Percentiles rank a stretch among this genome's conserved stretches.
These are phyloP conservation scores for Eupeodes corollae DNA, from an alignment of 1,140 invertebrate species.

Conservation along the genomic window DNA sequence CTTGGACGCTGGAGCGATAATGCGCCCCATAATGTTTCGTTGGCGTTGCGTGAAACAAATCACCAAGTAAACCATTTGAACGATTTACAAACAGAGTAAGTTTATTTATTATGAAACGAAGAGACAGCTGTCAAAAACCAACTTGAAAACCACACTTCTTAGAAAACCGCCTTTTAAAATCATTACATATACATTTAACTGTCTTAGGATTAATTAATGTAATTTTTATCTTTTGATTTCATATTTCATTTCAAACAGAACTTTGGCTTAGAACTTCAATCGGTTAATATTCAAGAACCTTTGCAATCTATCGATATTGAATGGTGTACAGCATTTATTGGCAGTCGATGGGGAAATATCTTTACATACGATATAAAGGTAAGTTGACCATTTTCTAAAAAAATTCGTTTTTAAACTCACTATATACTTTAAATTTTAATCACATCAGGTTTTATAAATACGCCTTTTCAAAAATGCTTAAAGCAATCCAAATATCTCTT, in stretches of 20 bases:
- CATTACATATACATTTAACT: background rate
- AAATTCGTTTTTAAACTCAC: background rate
- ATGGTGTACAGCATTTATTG: slow-evolving; percentile 27
- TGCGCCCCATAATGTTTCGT: no score
- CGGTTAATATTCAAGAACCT: slow-evolving; percentile 28
- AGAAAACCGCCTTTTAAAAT: no score
- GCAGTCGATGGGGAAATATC: slow-evolving; percentile 29
- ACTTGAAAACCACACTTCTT: no score
- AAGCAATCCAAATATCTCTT: no score
- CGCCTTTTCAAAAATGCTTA: no score
- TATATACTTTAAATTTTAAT: background rate
- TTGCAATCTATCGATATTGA: slow-evolving; percentile 28
- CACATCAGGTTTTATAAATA: no score
- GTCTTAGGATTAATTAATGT: background rate
- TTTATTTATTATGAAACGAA: no score
- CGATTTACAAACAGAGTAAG: no score
- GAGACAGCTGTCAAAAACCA: no score
- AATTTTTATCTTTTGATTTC: background rate
- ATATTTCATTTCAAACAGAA: slow-evolving; percentile 14
- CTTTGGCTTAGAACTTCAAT: slow-evolving; percentile 19
- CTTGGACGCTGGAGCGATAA: no score
- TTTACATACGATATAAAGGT: slow-evolving; percentile 25
- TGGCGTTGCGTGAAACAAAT: no score
- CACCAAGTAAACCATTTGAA: no score
- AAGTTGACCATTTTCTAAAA: slow-evolving; percentile 11